Conservation (phyloP, 2,888 invertebrate genomes). For the Pherbina coryleti region DNA sequence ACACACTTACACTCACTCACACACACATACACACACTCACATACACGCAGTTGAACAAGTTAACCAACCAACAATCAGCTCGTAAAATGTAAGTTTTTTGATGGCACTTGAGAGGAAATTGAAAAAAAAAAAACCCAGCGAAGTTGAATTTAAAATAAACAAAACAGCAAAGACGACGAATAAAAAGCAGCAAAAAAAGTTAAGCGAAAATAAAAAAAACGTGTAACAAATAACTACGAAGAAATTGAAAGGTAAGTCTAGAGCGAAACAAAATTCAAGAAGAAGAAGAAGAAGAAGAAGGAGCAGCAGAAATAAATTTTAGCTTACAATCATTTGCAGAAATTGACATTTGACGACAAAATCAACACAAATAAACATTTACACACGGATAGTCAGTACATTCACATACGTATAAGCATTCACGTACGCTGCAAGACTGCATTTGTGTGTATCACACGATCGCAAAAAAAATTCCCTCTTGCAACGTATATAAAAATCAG, state of each 20-base stretch:
- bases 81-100: constrained; percentile 17
- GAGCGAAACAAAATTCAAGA: neutral
- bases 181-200: neutral
- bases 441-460: neutral
- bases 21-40: neutral
- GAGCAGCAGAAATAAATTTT: constrained; percentile 6
- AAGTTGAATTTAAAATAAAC: constrained; percentile 32
- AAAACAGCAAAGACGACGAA: neutral
- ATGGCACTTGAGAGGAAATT: constrained; percentile 17
- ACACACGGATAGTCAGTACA: constrained; percentile 16
- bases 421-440: neutral
- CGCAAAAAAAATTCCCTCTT: neutral
- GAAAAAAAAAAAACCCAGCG: constrained; percentile 8
- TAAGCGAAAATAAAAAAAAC: neutral
- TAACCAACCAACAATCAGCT: neutral
- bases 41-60: neutral
- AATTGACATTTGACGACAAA: constrained; percentile 61
- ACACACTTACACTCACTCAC: constrained; percentile 12
- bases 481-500: neutral
- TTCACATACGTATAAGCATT: neutral
- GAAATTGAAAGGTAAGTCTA: neutral
- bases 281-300: neutral
- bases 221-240: neutral
- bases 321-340: constrained; percentile 52
- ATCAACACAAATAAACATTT: constrained; percentile 54